phyloP scores from a whole-genome alignment of 92 coral and sea anemone genomes.

The Epizoanthus scotinus region DNA sequence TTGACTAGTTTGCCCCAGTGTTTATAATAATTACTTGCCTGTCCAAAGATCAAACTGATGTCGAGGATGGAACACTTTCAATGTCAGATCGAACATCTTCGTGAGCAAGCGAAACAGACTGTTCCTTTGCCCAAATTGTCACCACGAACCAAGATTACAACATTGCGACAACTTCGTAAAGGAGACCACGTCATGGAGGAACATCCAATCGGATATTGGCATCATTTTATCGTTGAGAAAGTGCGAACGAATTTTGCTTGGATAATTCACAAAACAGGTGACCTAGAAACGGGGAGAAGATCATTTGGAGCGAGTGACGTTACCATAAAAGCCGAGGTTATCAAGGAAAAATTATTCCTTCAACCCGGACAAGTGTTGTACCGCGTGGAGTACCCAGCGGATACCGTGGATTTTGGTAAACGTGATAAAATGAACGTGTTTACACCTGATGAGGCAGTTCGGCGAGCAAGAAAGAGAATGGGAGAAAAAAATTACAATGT shows the following conservation, averaged over 20 bases:
- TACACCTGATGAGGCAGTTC: conserved; percentile 64
- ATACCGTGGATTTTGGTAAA: conserved; percentile 18
- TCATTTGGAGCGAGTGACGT: conserved; percentile 71
- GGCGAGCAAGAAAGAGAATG: conserved; percentile 72
- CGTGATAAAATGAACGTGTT: conserved; percentile 40
- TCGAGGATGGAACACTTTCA: conserved; percentile 18
- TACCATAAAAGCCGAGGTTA: conserved; percentile 73
- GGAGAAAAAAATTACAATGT: conserved; percentile 85
- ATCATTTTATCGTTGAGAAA: conserved; percentile 86
- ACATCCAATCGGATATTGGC: conserved; percentile 89
- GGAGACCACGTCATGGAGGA: conserved; percentile 93
- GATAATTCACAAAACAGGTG: conserved; percentile 88
- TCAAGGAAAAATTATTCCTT: conserved; percentile 67
- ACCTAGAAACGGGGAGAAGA: conserved; percentile 66
- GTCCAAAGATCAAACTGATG: too few relatives aligned
- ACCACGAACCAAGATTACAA: conserved; percentile 75
- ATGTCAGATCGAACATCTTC: conserved; percentile 25
- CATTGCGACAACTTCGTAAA: conserved; percentile 66
- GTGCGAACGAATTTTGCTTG: conserved; percentile 71
- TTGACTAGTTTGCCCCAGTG: too few relatives aligned
- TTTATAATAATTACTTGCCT: too few relatives aligned
- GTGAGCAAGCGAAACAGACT: conserved; percentile 28
- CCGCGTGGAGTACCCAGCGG: conserved; percentile 69
- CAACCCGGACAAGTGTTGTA: conserved; percentile 66
- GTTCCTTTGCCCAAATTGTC: conserved; percentile 74